A percentile compares a stretch with the other conserved stretches of the same genome.
Evolutionary conservation across 2,113 vertebrate species (phyloP).

Genomic region (Psophia crepitans): DNA sequence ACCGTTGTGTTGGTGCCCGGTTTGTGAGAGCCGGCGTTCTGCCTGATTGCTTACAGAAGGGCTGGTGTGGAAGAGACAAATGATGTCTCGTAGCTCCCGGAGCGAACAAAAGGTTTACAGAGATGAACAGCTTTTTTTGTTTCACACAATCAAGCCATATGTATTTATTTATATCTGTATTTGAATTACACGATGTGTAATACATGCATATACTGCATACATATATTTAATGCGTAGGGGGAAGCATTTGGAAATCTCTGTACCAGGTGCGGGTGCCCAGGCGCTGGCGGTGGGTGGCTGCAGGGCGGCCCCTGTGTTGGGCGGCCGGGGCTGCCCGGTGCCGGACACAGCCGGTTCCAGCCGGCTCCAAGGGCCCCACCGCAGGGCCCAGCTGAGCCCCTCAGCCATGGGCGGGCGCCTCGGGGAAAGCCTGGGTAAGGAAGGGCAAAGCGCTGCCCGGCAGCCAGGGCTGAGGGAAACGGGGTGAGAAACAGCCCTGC

Average conservation of each 20-base stretch:
- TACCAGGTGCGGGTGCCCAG: rapidly evolving
- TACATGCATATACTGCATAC: rapidly evolving
- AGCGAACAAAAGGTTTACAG: background rate
- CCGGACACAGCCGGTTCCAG: background rate
- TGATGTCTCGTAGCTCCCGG: rapidly evolving
- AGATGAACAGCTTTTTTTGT: background rate
- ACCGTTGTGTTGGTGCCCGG: rapidly evolving
- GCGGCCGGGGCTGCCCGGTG: background rate
- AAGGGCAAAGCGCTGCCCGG: no score
- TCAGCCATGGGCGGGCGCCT: background rate
- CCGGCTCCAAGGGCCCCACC: background rate
- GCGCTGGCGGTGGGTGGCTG: background rate
- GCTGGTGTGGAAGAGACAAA: background rate
- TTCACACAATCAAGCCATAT: background rate
- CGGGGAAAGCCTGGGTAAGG: no score
- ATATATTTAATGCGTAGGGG: background rate
- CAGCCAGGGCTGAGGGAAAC: no score
- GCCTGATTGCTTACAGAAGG: rapidly evolving
- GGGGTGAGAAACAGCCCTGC: no score
- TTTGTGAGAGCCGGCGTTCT: background rate
- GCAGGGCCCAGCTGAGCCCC: background rate
- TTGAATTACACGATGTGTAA: background rate
- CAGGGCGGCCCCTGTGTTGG: no score
- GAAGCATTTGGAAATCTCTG: background rate
- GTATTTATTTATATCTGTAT: background rate